Conservation (phyloP, 2,888 invertebrate genomes). For the Plagiodera versicolora region DNA sequence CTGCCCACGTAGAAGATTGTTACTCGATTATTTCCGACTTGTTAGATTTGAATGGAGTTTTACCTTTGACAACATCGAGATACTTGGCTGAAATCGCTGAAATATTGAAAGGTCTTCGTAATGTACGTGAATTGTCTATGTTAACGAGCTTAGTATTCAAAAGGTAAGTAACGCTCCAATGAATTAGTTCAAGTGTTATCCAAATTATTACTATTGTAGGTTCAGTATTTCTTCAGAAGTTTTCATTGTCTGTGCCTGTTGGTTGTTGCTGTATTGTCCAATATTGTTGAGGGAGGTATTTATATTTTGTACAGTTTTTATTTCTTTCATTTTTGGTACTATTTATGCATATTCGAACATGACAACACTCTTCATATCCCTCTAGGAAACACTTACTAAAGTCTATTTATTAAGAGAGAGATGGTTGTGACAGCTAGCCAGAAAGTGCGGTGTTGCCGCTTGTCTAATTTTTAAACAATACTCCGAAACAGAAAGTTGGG, state of each 20-base stretch:
- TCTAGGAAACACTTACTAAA: no score
- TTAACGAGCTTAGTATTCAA: conserved; percentile 21
- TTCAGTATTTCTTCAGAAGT: conserved; percentile 16
- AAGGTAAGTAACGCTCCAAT: conserved; percentile 19
- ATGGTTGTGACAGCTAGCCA: no score
- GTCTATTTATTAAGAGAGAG: no score
- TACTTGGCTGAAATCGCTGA: conserved; percentile 23
- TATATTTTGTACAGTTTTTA: not conserved
- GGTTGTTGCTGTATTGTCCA: conserved; percentile 20
- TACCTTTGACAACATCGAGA: conserved; percentile 17
- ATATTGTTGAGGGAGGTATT: conserved; percentile 18
- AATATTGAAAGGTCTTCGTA: conserved; percentile 21
- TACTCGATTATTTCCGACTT: conserved; percentile 23
- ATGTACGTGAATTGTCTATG: conserved; percentile 20
- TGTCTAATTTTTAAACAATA: no score
- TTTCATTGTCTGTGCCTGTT: conserved; percentile 19
- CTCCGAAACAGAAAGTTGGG: no score
- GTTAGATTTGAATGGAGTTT: conserved; percentile 14
- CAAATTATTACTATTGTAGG: conserved; percentile 10
- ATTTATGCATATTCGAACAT: no score
- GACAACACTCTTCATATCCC: no score
- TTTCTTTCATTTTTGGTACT: no score
- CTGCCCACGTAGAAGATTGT: conserved; percentile 19
- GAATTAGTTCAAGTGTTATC: no score
- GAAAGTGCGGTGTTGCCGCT: no score